Base-by-base conservation (phyloP, 2,888 invertebrate species). In the Tortricodes alternella region DNA sequence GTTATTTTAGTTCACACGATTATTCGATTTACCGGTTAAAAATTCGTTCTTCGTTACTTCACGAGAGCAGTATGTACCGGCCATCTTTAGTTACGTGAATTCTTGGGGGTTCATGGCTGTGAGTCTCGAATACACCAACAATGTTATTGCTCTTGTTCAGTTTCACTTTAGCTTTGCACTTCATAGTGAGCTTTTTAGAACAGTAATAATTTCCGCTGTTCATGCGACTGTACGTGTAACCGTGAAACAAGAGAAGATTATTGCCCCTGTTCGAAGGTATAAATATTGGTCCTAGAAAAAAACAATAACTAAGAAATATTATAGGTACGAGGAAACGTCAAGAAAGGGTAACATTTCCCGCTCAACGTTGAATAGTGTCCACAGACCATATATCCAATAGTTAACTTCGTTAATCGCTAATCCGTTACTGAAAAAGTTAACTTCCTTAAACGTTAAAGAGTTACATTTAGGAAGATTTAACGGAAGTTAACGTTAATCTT, bases 281-380 rank as follows among this genome's bases (percentile, higher is more conserved):
- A 27, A 41, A 55, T 7, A 19, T 34, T 8, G 34, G 35, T 1
- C 41, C 53, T 48, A 21, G 15, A 55, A 55, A 1, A 3, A 24
- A 43, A 51, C 2, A 1, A 43, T 43, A 24, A 5, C 15, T 15
- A 1, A 35, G 16, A 35, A n/a, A n/a, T n/a, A n/a, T n/a, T n/a
- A n/a, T n/a, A n/a, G n/a, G n/a, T n/a, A n/a, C n/a, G n/a, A n/a
- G n/a, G n/a, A n/a, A n/a, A n/a, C n/a, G n/a, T n/a, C n/a, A n/a
- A n/a, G n/a, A n/a, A n/a, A n/a, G n/a, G n/a, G n/a, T n/a, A n/a
- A n/a, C n/a, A n/a, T n/a, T n/a, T n/a, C n/a, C n/a, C n/a, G n/a
- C n/a, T n/a, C n/a, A n/a, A n/a, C n/a, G n/a, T n/a, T n/a, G n/a
- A n/a, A n/a, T n/a, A n/a, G n/a, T n/a, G n/a, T n/a, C n/a, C n/a